Base-by-base conservation (phyloP, 2,797 vertebrate species). In the Betta splendens region DNA sequence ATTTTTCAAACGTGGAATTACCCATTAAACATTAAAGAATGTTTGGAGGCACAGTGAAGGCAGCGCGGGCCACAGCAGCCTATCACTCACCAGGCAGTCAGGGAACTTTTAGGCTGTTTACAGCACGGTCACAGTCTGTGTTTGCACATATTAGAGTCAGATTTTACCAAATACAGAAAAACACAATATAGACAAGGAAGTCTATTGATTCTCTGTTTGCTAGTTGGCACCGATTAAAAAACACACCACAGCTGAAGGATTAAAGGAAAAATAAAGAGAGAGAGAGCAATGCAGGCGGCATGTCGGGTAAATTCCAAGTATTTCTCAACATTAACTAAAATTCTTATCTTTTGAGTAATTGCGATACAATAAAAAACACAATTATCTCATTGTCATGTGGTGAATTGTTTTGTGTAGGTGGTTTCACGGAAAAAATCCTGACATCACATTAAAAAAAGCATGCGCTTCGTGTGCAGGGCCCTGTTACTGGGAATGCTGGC, bases 61-160 rank as follows among this genome's bases (percentile, higher is more conserved):
- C 36, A 23, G 7, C 25, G 21, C 8, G 28, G 12, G 4, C 20
- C n/a, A 38, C 16, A 45, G 22, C 10, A 42, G 21, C 45, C n/a
- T 9, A 15, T 55, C 47, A 52, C 46, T 25, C 38, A 21, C 13
- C 22, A 36, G 16, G 10, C 21, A 2, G 29, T 60, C 31, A 49
- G 26, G 45, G 47, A 60, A 57, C 28, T 33, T 37, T 7, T 18
- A 17, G 35, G 39, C 23, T 9, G 9, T 38, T 9, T 23, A 23
- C 15, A 35, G 26, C 12, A 31, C 2, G n/a, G 13, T 50, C 20
- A 4, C 8, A 37, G 18, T 35, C 15, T 35, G 48, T 20, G 20
- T 36, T 40, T n/a, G 16, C 15, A 7, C 12, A 16, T 37, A 60
- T 39, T 20, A 33, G 21, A 59, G 28, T 26, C 7, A 23, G 49